Evolutionary conservation across 2,113 vertebrate genomes (phyloP).

Genomic region (Myxocyprinus asiaticus): DNA sequence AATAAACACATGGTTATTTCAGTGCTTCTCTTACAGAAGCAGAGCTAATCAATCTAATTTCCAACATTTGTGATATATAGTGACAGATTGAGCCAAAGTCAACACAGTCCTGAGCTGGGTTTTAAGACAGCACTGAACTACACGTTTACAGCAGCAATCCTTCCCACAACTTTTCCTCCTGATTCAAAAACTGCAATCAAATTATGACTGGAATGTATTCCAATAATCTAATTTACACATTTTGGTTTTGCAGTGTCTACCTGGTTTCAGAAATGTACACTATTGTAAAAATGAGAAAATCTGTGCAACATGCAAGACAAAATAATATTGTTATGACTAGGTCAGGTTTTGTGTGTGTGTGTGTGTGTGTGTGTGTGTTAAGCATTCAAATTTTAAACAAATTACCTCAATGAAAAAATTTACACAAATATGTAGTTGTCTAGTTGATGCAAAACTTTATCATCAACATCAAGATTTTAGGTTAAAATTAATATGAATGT

Average conservation of each 20-base stretch:
- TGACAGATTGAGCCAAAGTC: constrained; percentile 36
- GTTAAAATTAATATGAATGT: no score
- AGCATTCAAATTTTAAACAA: no score
- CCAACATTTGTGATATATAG: constrained; percentile 15
- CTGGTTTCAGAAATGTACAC: no score
- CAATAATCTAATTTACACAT: constrained; percentile 11
- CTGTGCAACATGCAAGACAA: no score
- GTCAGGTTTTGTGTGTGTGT: no score
- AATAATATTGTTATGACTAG: no score
- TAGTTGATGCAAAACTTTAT: no score
- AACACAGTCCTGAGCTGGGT: constrained; percentile 17
- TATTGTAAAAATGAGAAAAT: no score
- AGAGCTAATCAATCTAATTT: constrained; percentile 15
- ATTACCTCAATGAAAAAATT: no score
- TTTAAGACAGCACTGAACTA: neutral
- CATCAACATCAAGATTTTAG: no score
- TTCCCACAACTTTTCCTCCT: neutral
- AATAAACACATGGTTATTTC: neutral
- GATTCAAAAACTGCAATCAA: neutral
- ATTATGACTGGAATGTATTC: neutral
- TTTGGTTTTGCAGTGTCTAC: neutral
- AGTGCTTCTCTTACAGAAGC: constrained; percentile 12
- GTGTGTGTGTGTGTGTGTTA: no score
- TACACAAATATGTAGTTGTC: no score
- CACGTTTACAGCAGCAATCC: neutral